Evolutionary conservation across 2,888 invertebrate genomes (phyloP).

Genomic region (Cantharis flavilabris): DNA sequence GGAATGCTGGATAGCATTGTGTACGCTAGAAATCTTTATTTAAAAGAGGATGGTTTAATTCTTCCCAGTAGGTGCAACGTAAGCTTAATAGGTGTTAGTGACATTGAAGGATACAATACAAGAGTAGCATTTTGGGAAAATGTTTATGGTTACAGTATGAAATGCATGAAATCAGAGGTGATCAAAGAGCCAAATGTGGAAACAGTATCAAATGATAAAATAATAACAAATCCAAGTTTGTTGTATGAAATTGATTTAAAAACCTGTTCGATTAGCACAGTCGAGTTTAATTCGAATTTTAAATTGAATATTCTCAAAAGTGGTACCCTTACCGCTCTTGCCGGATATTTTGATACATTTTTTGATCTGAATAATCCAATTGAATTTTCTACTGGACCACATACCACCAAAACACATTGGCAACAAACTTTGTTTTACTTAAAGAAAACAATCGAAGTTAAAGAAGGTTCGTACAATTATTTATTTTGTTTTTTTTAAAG

Average conservation of each 20-base stretch:
- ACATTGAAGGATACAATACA: slow-evolving; percentile 70
- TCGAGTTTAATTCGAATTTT: slow-evolving; percentile 75
- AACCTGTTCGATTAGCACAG: slow-evolving; percentile 71
- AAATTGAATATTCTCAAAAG: slow-evolving; percentile 65
- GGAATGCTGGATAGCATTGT: slow-evolving; percentile 96
- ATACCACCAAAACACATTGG: slow-evolving; percentile 83
- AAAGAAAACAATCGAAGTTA: slow-evolving; percentile 71
- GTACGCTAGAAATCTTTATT: slow-evolving; percentile 81
- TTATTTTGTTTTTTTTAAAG: neutral
- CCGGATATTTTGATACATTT: slow-evolving; percentile 90
- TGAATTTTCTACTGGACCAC: slow-evolving; percentile 80
- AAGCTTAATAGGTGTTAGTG: slow-evolving; percentile 79
- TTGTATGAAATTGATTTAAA: slow-evolving; percentile 77
- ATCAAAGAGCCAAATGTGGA: slow-evolving; percentile 77
- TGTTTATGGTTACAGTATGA: slow-evolving; percentile 94
- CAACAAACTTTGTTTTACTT: slow-evolving; percentile 91
- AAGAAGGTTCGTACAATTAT: slow-evolving; percentile 61
- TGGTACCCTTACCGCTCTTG: slow-evolving; percentile 77
- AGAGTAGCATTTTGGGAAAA: slow-evolving; percentile 88
- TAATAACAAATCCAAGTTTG: slow-evolving; percentile 69
- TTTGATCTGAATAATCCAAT: slow-evolving; percentile 74
- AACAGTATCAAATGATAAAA: slow-evolving; percentile 64
- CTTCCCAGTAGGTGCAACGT: slow-evolving; percentile 86
- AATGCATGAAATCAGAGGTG: slow-evolving; percentile 83
- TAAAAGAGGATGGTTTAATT: slow-evolving; percentile 75